Conservation (phyloP, 2,888 invertebrate species). For the Plagiodera versicolora region DNA sequence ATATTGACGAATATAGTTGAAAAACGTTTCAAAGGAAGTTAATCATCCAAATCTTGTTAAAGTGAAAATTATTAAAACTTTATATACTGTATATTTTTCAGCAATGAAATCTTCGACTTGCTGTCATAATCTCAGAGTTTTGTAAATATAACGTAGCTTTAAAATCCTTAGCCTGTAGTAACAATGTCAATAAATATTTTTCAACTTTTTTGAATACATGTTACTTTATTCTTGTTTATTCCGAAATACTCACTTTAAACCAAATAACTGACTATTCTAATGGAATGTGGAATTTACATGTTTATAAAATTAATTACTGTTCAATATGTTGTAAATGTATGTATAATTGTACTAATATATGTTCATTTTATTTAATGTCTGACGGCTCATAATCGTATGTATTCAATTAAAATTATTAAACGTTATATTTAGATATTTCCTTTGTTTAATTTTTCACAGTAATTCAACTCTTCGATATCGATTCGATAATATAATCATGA, state of each 20-base stretch:
- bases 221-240: constrained; percentile 25
- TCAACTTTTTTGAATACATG: constrained; percentile 22
- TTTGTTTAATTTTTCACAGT: constrained; percentile 23
- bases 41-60: too few species aligned
- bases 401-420: constrained; percentile 43
- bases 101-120: not conserved
- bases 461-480: too few species aligned
- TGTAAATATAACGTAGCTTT: constrained; percentile 43
- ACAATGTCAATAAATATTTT: constrained; percentile 39
- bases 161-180: constrained; percentile 39
- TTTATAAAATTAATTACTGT: constrained; percentile 28
- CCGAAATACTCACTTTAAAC: constrained; percentile 35
- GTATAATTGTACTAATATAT: constrained; percentile 43
- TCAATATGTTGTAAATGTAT: constrained; percentile 41
- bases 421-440: constrained; percentile 43
- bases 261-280: constrained; percentile 36
- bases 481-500: too few species aligned
- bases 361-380: constrained; percentile 36
- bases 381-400: constrained; percentile 37
- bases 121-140: constrained; percentile 14
- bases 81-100: not conserved
- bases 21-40: too few species aligned
- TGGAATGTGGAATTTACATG: constrained; percentile 12
- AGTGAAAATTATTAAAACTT: constrained; percentile 35
- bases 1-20: too few species aligned